phyloP scores from a whole-genome alignment of 2,888 invertebrate species.

The Leptopterna dolabrata region DNA sequence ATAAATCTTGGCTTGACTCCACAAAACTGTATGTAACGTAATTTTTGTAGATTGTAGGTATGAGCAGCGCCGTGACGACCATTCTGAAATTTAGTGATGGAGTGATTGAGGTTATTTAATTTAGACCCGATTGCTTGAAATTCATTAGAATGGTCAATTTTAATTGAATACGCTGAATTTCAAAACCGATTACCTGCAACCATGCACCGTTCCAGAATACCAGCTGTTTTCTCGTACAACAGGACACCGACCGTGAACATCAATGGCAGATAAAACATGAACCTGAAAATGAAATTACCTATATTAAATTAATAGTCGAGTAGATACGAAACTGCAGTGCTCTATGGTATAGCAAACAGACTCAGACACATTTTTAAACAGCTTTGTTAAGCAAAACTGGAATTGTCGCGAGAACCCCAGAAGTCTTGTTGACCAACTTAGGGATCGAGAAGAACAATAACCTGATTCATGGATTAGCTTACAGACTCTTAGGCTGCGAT shows the following conservation, averaged over 20 bases:
- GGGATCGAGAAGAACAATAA: too few relatives aligned
- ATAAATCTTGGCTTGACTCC: too few relatives aligned
- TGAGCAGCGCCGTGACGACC: too few relatives aligned
- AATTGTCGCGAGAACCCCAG: too few relatives aligned
- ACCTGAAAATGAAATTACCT: constrained; percentile 60
- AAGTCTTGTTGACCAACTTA: too few relatives aligned
- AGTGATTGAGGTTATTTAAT: not conserved
- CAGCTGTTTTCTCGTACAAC: constrained; percentile 64
- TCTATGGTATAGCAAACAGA: not conserved
- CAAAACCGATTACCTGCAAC: constrained; percentile 64
- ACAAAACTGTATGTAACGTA: too few relatives aligned
- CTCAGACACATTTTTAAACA: not conserved
- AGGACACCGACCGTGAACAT: constrained; percentile 64
- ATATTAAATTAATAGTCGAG: not conserved
- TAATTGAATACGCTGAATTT: not conserved
- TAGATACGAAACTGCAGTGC: too few relatives aligned
- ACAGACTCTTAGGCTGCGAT: too few relatives aligned
- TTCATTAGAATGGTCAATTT: not conserved
- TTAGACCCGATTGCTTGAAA: too few relatives aligned
- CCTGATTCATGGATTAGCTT: too few relatives aligned
- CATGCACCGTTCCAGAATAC: constrained; percentile 64
- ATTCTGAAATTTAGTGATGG: not conserved
- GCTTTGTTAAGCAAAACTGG: too few relatives aligned
- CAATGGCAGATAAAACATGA: constrained; percentile 64
- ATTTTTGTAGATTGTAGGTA: too few relatives aligned